Conservation (phyloP, 37 sponge, comb jelly and placozoan species). For the Halisarca cf. caerulea region DNA sequence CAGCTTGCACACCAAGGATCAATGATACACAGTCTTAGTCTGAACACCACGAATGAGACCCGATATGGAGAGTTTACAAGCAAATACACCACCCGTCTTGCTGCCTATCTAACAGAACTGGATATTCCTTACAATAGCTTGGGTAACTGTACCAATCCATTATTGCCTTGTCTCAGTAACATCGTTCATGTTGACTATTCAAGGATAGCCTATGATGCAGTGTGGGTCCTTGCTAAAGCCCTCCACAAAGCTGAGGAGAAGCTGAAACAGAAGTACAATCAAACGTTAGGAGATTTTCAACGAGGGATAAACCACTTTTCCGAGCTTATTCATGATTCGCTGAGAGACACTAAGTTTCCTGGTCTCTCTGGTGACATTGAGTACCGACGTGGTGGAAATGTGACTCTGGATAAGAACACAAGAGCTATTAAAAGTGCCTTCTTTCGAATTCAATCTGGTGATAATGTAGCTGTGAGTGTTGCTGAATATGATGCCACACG, state of each 20-base stretch:
- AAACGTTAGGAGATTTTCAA: not conserved
- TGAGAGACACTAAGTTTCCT: not conserved
- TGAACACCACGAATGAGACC: not conserved
- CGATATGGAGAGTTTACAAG: not conserved
- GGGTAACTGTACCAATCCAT: too few species aligned
- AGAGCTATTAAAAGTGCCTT: not conserved
- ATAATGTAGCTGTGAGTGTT: too few species aligned
- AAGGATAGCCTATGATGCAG: not conserved
- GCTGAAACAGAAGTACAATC: not conserved
- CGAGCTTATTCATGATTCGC: not conserved
- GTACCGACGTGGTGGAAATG: not conserved
- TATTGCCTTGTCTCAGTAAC: too few species aligned
- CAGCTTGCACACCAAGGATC: not conserved
- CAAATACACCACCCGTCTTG: not conserved
- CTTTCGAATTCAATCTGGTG: not conserved
- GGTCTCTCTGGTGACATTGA: not conserved
- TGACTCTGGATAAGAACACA: not conserved
- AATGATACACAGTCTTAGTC: not conserved
- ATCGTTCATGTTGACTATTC: not conserved
- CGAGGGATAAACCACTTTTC: not conserved
- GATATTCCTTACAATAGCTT: not conserved
- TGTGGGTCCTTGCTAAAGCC: slow-evolving; percentile 7
- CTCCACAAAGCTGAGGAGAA: not conserved
- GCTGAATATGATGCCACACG: not conserved
- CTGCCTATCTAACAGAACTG: not conserved